A percentile compares a stretch with the other conserved stretches of the same genome.
phyloP scores from a whole-genome alignment of 2,888 invertebrate species.

The Heliconius hortense region DNA sequence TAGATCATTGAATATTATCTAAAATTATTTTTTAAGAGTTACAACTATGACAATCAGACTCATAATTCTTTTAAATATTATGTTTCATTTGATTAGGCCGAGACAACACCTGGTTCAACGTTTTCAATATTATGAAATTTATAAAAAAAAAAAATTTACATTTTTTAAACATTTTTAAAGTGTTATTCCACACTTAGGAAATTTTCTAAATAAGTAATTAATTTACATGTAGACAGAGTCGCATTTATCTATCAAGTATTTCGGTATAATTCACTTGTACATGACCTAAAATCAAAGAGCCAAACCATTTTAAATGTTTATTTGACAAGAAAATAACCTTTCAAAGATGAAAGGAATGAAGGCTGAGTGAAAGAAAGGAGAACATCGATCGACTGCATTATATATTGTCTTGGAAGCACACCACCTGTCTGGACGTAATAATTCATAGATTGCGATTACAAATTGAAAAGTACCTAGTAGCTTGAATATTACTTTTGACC shows the following conservation, averaged over 20 bases:
- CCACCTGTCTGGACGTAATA: constrained; percentile 26
- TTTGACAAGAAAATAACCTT: constrained; percentile 30
- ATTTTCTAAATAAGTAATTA: too few relatives aligned
- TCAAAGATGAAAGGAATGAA: constrained; percentile 8
- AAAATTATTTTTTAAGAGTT: too few relatives aligned
- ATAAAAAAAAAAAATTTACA: neutral
- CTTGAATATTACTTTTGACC: neutral
- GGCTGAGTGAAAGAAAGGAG: constrained; percentile 8
- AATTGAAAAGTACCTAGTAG: constrained; percentile 11
- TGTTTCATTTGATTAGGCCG: too few relatives aligned
- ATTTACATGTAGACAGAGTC: neutral
- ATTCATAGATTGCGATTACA: constrained; percentile 7
- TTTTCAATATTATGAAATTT: neutral
- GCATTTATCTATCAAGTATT: neutral
- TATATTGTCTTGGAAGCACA: constrained; percentile 28
- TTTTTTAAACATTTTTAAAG: too few relatives aligned
- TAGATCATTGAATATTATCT: too few relatives aligned
- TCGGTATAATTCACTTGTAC: neutral
- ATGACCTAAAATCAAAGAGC: neutral
- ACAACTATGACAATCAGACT: neutral
- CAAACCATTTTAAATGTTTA: neutral
- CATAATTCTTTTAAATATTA: neutral
- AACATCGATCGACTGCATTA: constrained; percentile 34
- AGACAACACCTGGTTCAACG: too few relatives aligned
- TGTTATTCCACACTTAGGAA: too few relatives aligned